Conservation (phyloP, 2,888 invertebrate species). For the Scaptodrosophila latifasciaeformis region DNA sequence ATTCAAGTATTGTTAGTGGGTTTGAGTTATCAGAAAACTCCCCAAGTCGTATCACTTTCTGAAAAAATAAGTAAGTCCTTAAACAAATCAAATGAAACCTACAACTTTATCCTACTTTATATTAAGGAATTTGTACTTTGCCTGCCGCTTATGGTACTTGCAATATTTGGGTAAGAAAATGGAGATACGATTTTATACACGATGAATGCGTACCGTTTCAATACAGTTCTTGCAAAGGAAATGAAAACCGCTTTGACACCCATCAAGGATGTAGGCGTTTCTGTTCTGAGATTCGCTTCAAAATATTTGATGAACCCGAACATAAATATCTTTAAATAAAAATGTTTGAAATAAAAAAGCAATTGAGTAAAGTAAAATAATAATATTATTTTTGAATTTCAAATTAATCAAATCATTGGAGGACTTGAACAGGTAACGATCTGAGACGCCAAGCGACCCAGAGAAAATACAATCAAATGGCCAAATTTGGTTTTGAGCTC, state of each 20-base stretch:
- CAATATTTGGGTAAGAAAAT: background rate
- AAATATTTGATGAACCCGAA: background rate
- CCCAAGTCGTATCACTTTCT: too few species aligned
- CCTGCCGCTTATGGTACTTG: background rate
- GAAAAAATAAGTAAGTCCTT: too few species aligned
- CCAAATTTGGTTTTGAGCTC: conserved; percentile 35
- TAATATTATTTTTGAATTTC: background rate
- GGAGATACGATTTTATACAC: conserved; percentile 8
- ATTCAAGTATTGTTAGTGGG: too few species aligned
- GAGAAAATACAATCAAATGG: conserved; percentile 70
- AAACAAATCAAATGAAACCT: too few species aligned
- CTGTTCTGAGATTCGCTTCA: conserved; percentile 6
- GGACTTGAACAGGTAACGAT: conserved; percentile 38
- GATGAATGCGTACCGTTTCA: conserved; percentile 14
- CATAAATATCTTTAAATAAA: background rate
- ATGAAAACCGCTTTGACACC: conserved; percentile 14
- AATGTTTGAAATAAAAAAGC: background rate
- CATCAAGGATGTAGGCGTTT: background rate
- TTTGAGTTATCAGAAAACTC: too few species aligned
- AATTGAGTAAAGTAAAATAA: background rate
- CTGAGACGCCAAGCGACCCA: conserved; percentile 67
- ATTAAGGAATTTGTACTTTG: conserved; percentile 17
- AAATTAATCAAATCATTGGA: conserved; percentile 24
- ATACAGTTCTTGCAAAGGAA: conserved; percentile 22
- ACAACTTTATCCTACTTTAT: background rate